Base-by-base conservation (phyloP, 2,888 invertebrate species). In the Drosophila neoperkinsi region DNA sequence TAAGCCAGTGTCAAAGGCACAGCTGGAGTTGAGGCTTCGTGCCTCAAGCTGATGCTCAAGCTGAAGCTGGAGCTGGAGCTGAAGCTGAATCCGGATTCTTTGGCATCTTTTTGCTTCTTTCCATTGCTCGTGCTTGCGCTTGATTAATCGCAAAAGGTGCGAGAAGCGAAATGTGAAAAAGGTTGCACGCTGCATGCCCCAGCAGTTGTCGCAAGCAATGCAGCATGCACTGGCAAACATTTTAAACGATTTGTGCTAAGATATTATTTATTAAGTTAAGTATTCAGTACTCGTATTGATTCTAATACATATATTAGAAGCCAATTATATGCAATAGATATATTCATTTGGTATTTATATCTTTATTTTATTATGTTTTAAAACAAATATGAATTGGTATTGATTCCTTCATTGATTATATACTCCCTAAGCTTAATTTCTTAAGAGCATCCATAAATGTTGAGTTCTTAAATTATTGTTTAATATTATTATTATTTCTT, bases 1-100 rank as follows among this genome's bases (percentile, higher is more conserved):
- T 84, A 85, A 90, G 91, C 72, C 84, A 85, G 82, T 91, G 91
- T 91, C 91, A 90, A 90, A 90, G 73, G 76, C 91, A 65, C 91
- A 88, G 91, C 92, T 80, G 84, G 91, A 80, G 84, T 50, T 68
- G 59, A 28, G 46, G 51, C 34, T 55, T 64, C 60, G 13, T 21
- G 18, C 34, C 9, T 34, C 9, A 10, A 51, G 13, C 11, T 58
- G 62, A 0, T 31, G 25, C 46, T 69, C 36, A 25, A 25, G 18
- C 41, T n/a, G n/a, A 6, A 21, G 43, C 10, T n/a, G 41, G n/a
- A 31, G 25, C 46, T 69, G 36, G 21, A 25, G 18, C 41, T n/a
- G n/a, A 6, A 21, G 43, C 10, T n/a, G 41, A 1, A 25, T 9
- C 16, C 25, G 9, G 41, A 41, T 38, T 4, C 28, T n/a, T 51